Base-by-base conservation (phyloP, 2,113 vertebrate species). In the Sebastes schlegelii region DNA sequence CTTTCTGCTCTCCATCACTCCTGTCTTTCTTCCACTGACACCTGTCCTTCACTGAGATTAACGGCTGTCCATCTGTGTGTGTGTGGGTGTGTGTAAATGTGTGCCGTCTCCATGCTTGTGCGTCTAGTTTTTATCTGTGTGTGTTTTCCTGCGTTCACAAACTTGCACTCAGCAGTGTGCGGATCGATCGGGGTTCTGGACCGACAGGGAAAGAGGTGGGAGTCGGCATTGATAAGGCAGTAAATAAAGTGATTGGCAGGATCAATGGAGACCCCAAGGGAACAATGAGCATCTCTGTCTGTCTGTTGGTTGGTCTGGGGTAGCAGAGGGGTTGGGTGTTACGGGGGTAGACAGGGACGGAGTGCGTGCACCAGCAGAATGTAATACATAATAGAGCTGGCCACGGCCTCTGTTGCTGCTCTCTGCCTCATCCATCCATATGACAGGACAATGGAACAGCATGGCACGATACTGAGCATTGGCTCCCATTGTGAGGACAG, bases 161-260 rank as follows among this genome's bases (percentile, higher is more conserved):
- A 9, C 48, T 51, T 62, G 52, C 88, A 76, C 70, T 83, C 43
- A 79, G 66, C 79, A 72, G 34, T 54, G 75, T 1, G 4, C 1
- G 1, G 23, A 89, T 87, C 51, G 75, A 89, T 91, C 14, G 0
- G n/a, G 34, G 69, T 58, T 70, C 79, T 55, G 64, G 40, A 62
- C 67, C 46, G 9, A 23, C 19, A 4, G 55, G 84, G 67, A 76
- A 61, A 84, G 75, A 87, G 79, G 83, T 83, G 85, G 80, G 86
- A 85, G 86, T 65, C 52, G 12, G 51, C 74, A 89, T 91, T 89
- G 91, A 95, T 92, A 84, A 87, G 79, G 60, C 74, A 82, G 84
- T 90, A 88, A 90, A 93, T 92, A 40, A 90, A 85, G 87, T 92
- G 91, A 94, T 87, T 93, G 94, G 91, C 91, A 90, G 90, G 77